Evolutionary conservation across 2,888 invertebrate genomes (phyloP).

Genomic region (Acronicta leporina): DNA sequence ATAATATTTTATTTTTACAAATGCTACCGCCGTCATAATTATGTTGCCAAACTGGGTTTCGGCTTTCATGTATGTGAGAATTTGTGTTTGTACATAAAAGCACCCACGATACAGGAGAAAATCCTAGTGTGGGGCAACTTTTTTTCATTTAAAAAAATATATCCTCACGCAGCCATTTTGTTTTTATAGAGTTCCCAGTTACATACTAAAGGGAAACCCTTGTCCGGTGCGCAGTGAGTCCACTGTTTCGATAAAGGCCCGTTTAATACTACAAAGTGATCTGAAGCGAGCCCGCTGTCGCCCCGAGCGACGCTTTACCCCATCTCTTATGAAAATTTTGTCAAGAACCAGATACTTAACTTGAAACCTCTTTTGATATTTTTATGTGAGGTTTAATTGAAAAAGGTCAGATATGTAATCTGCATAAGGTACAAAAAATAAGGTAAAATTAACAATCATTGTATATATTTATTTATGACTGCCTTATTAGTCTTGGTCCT

Average conservation of each 20-base stretch:
- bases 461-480: too few species aligned
- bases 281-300: constrained; percentile 73
- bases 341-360: constrained; percentile 57
- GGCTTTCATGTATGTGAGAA: too few species aligned
- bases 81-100: too few species aligned
- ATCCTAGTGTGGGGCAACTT: too few species aligned
- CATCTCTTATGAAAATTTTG: constrained; percentile 79
- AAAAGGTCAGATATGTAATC: constrained; percentile 31
- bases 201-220: constrained; percentile 58
- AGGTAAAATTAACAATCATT: too few species aligned
- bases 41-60: too few species aligned
- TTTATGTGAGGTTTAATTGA: constrained; percentile 42
- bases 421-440: too few species aligned
- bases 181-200: constrained; percentile 28
- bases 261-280: constrained; percentile 85
- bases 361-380: constrained; percentile 53
- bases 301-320: constrained; percentile 80
- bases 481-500: too few species aligned
- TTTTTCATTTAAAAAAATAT: too few species aligned
- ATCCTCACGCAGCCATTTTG: too few species aligned
- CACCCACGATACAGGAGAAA: too few species aligned
- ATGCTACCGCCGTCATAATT: too few species aligned
- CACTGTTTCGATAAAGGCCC: constrained; percentile 74
- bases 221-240: constrained; percentile 66
- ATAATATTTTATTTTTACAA: not conserved